Percentiles rank a stretch among this genome's conserved stretches.
These are phyloP conservation scores for Embidobia sp. DNA, from an alignment of 2,888 invertebrate species.

Conservation along the genomic window DNA sequence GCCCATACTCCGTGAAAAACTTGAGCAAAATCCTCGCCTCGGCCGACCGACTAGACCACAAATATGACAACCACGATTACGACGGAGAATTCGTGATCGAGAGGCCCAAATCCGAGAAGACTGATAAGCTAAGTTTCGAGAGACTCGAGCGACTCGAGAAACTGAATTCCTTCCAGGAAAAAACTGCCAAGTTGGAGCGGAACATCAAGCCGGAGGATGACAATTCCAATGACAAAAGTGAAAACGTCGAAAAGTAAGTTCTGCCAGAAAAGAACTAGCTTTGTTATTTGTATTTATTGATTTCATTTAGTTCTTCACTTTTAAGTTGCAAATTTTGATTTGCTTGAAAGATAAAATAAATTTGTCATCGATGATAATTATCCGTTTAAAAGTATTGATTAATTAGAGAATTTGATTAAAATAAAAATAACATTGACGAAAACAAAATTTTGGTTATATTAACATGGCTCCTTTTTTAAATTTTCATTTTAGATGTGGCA, in stretches of 20 bases:
- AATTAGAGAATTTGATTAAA: too few relatives aligned
- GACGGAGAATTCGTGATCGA: slow-evolving; percentile 74
- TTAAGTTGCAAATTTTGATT: too few relatives aligned
- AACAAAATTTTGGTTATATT: too few relatives aligned
- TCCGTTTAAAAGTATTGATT: too few relatives aligned
- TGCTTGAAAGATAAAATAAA: too few relatives aligned
- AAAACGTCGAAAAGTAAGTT: slow-evolving; percentile 63
- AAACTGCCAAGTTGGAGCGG: slow-evolving; percentile 73
- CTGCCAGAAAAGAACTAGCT: neutral
- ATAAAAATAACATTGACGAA: too few relatives aligned
- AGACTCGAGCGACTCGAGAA: slow-evolving; percentile 70
- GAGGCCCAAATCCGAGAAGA: slow-evolving; percentile 74
- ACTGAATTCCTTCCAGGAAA: slow-evolving; percentile 65
- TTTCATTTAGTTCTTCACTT: neutral
- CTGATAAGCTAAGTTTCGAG: slow-evolving; percentile 75
- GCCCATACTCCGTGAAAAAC: slow-evolving; percentile 88
- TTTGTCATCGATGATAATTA: too few relatives aligned
- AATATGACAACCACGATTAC: slow-evolving; percentile 79
- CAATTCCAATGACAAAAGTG: slow-evolving; percentile 75
- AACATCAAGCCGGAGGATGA: slow-evolving; percentile 78
- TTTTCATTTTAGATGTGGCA: slow-evolving; percentile 68
- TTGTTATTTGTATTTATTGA: neutral
- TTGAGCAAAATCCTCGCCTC: slow-evolving; percentile 81
- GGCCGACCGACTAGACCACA: slow-evolving; percentile 83
- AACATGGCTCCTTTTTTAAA: neutral